Evolutionary conservation across 2,888 invertebrate genomes (phyloP), one percentile per base, ranked within the genome.

Genomic region (Trilocha varians): DNA sequence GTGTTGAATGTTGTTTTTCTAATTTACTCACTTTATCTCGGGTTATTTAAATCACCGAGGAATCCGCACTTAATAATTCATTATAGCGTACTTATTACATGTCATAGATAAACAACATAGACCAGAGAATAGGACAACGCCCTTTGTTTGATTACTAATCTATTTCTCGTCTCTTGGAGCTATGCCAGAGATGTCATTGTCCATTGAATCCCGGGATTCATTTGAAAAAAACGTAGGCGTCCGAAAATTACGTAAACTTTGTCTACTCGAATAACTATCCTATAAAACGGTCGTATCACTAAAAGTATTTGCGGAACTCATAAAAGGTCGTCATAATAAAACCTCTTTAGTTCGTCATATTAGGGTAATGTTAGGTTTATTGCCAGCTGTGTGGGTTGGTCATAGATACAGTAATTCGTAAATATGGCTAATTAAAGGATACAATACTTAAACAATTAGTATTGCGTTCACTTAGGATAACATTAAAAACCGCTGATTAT

Each of bases 271-370:
- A 32, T 32, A 38, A 9, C n/a, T 38, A 32, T 32, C 16, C 16
- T 25, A 25, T 38, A 32, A 38, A 15, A 38, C 16, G 32, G 32
- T 15, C 32, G 32, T 32, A 15, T 32, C n/a, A 35, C 42, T 54
- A 44, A 47, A 59, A 55, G 52, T 49, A 52, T 55, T 62, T 59
- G 65, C 60, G 60, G 56, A 52, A 45, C 41, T 56, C 59, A 57
- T 63, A 58, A 64, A 71, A 53, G 59, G 51, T 53, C 43, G 57
- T 57, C 57, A 64, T 62, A 66, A 61, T 72, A 70, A 72, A 70
- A 65, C 50, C 43, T 50, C 46, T 47, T 52, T 53, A 42, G 43
- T 40, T 39, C 36, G 42, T 45, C 41, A 32, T 44, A 46, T 46
- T 44, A 40, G 40, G 44, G 42, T 36, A 16, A 34, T 46, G 47